These are phyloP conservation scores for Sturnus vulgaris DNA, from an alignment of 2,113 vertebrate species.

Conservation along the genomic window DNA sequence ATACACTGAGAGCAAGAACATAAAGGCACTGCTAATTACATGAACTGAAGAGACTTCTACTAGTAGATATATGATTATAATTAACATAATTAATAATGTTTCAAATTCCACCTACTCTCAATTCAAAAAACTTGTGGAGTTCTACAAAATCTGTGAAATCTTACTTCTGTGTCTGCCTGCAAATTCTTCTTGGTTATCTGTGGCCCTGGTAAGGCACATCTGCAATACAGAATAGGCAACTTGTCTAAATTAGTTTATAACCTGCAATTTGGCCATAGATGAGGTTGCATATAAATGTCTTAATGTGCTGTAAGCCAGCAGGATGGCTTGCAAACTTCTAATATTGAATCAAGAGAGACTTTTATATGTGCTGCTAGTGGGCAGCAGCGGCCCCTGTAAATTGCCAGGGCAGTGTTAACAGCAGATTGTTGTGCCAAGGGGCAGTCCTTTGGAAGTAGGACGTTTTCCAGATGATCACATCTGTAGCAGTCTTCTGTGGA, in stretches of 20 bases:
- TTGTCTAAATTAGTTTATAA: neutral
- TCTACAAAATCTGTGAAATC: neutral
- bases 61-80: neutral
- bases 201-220: neutral
- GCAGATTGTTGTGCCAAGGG: neutral
- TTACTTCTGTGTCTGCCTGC: neutral
- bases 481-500: neutral
- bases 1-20: neutral
- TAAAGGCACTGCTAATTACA: neutral
- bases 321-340: neutral
- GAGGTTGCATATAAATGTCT: neutral
- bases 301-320: neutral
- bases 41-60: neutral
- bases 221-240: neutral
- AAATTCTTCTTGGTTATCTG: neutral
- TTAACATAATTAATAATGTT: neutral
- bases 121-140: neutral
- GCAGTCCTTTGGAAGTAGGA: neutral
- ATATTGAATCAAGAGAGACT: neutral
- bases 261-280: neutral
- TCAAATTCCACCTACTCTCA: neutral
- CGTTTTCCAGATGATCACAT: neutral
- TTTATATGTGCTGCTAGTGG: neutral
- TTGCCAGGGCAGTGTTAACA: neutral
- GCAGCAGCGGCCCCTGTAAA: neutral